Conservation (phyloP, 1,140 invertebrate species). For the Drosophila mauritiana region DNA sequence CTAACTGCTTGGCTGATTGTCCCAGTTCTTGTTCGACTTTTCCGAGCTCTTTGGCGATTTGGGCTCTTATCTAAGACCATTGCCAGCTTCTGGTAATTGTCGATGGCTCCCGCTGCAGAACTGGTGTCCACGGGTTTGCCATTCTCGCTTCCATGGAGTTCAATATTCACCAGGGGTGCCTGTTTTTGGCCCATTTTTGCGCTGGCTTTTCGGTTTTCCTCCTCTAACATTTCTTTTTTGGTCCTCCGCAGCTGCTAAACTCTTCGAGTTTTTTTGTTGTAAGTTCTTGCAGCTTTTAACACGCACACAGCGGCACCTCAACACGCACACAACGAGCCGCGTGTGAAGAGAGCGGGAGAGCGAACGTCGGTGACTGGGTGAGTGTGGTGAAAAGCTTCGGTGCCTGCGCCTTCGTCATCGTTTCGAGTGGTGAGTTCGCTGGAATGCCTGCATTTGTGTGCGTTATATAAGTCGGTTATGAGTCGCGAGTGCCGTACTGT, state of each 20-base stretch:
- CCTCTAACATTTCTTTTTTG: slow-evolving; percentile 12
- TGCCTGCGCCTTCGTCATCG: slow-evolving; percentile 10
- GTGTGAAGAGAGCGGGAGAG: background rate
- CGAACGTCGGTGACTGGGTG: background rate
- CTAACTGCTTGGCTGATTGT: slow-evolving; percentile 45
- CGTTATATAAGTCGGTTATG: slow-evolving; percentile 72
- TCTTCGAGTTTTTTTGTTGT: slow-evolving; percentile 28
- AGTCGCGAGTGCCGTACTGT: slow-evolving; percentile 12
- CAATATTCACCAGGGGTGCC: background rate
- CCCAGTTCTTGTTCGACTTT: slow-evolving; percentile 33
- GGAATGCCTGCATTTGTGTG: slow-evolving; percentile 58
- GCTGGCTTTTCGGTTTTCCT: slow-evolving; percentile 11
- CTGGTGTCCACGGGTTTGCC: slow-evolving; percentile 10
- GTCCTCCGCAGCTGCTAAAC: slow-evolving; percentile 21
- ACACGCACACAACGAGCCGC: slow-evolving; percentile 45
- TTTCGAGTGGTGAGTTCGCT: slow-evolving; percentile 28
- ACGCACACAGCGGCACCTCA: slow-evolving; percentile 56
- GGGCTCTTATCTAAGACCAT: slow-evolving; percentile 40
- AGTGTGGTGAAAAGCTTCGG: slow-evolving; percentile 45
- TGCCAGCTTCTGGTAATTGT: slow-evolving; percentile 46
- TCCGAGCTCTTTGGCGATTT: slow-evolving; percentile 13
- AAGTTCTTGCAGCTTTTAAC: slow-evolving; percentile 78
- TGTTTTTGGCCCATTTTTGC: background rate
- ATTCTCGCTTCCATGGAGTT: slow-evolving; percentile 4
- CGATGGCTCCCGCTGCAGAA: slow-evolving; percentile 17